Percentiles rank a stretch among this genome's conserved stretches.
Conservation (phyloP, 2,113 vertebrate species). For the Alethe diademata region DNA sequence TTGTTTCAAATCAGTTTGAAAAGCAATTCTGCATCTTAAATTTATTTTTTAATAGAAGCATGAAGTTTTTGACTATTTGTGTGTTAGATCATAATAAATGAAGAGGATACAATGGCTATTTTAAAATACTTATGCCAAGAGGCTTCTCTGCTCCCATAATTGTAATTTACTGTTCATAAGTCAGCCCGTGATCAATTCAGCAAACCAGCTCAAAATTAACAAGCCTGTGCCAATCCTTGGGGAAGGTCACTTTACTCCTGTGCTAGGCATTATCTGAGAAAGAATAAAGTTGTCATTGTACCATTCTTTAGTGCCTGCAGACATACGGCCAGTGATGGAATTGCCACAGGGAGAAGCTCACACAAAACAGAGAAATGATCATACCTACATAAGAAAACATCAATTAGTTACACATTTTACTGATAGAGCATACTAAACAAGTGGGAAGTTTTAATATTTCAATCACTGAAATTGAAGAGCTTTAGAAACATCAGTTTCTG, state of each 20-base stretch:
- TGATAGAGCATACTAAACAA: background rate
- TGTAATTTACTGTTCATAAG: background rate
- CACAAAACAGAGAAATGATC: conserved; percentile 95
- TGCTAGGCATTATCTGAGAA: background rate
- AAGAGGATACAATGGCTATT: background rate
- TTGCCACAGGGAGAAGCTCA: conserved; percentile 88
- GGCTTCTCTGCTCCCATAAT: background rate
- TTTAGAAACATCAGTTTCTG: background rate
- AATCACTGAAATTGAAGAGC: background rate
- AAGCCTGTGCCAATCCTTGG: background rate
- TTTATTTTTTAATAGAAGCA: background rate
- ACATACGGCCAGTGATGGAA: conserved; percentile 89
- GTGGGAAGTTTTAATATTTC: background rate
- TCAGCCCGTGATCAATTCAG: background rate
- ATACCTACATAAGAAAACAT: conserved; percentile 77
- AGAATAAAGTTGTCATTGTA: conserved; percentile 43
- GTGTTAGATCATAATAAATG: background rate
- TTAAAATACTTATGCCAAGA: background rate
- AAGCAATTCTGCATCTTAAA: background rate
- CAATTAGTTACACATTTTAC: background rate
- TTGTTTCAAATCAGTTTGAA: background rate
- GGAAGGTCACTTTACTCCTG: background rate
- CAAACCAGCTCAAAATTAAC: background rate
- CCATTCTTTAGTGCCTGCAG: conserved; percentile 84
- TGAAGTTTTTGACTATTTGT: background rate